Evolutionary conservation across 1,140 invertebrate genomes (phyloP), one percentile per base, ranked within the genome.

Genomic region (Agraylea sexmaculata): DNA sequence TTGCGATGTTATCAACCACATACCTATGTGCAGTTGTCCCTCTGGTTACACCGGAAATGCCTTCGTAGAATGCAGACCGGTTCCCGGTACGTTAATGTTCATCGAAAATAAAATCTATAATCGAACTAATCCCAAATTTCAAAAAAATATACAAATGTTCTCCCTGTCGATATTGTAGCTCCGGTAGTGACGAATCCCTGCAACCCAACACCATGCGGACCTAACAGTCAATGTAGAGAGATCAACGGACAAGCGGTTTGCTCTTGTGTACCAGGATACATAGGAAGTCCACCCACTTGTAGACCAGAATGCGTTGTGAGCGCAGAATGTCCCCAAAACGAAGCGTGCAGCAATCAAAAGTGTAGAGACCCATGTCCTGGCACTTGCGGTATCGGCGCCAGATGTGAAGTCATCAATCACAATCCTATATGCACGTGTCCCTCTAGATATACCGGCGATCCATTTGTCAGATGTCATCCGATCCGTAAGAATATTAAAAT

Each of bases 1-100:
- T 22, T 91, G 87, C 53, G 74, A 80, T 53, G 82, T 87, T 1
- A 73, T 79, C 8, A 87, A 87, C 52, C 84, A 87, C 53, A 71
- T 84, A 30, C 76, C 78, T 12, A 75, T 74, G 57, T 83, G 79
- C 49, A 71, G 68, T 25, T 81, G 78, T 60, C 67, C 70, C n/a
- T 51, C 64, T 28, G 76, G 77, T 8, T 78, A 72, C 53, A 73
- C 72, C 27, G 78, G 83, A 15, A 85, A 88, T 72, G 83, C 86
- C n/a, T 86, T 85, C 55, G 63, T 78, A 11, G 58, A 71, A 35
- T 83, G 80, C 51, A 64, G 71, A 50, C 61, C 56, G 23, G 50
- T 63, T 27, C 40, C 49, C 50, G 58, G 58, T 66, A 57, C 50
- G 40, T 38, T n/a, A 23, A 16, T 22, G 19, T 22, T 19, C n/a